These are phyloP conservation scores for Penaeus chinensis DNA, from an alignment of 1,140 invertebrate species.

Conservation along the genomic window DNA sequence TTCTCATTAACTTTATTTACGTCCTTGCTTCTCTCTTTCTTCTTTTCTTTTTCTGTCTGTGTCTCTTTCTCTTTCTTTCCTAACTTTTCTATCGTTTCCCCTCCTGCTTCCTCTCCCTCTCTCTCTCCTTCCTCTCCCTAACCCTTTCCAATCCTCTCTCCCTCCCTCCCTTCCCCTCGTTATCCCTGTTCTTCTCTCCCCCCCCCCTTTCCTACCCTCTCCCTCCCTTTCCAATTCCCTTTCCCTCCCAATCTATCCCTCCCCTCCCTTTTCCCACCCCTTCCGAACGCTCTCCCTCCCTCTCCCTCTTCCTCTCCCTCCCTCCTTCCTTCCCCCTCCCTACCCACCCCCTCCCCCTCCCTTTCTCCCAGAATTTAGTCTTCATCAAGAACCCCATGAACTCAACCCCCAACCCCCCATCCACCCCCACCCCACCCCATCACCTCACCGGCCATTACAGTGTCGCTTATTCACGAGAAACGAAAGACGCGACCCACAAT, in stretches of 20 bases:
- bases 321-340: not conserved
- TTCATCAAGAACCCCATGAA: too few species aligned
- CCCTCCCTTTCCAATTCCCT: not conserved
- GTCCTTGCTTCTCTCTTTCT: not conserved
- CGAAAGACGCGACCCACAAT: too few species aligned
- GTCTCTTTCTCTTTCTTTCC: not conserved
- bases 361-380: not conserved
- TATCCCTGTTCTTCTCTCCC: not conserved
- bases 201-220: not conserved
- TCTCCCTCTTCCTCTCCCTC: constrained; percentile 5
- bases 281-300: not conserved
- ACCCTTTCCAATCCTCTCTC: not conserved
- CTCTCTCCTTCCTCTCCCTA: not conserved
- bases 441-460: too few species aligned
- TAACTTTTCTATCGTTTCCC: not conserved
- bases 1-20: not conserved
- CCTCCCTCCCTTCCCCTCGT: not conserved
- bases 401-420: too few species aligned
- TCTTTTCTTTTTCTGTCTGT: not conserved
- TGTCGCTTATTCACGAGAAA: too few species aligned
- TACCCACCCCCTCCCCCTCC: not conserved
- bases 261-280: not conserved
- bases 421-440: too few species aligned
- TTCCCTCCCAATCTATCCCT: not conserved
- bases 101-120: not conserved